Percentiles rank a stretch among this genome's conserved stretches.
Evolutionary conservation across 2,888 invertebrate genomes (phyloP).

Genomic region (Machimus atricapillus): DNA sequence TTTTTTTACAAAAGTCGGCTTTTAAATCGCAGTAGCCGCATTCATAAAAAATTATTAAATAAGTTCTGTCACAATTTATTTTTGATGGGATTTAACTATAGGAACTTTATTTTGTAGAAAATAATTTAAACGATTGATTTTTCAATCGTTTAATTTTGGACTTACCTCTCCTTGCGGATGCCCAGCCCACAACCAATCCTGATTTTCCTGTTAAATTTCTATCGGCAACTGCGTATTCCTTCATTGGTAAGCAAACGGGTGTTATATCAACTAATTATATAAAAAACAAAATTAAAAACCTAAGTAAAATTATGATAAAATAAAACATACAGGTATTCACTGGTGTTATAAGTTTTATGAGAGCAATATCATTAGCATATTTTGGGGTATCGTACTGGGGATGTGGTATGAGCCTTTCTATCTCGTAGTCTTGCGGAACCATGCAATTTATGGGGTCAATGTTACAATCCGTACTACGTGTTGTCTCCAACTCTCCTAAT

Average conservation of each 20-base stretch:
- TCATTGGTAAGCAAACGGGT: conserved; percentile 66
- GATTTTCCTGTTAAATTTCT: conserved; percentile 63
- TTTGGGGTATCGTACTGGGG: conserved; percentile 63
- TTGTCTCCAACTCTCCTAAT: conserved; percentile 69
- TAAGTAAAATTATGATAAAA: neutral
- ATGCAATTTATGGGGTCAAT: conserved; percentile 57
- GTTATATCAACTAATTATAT: conserved; percentile 54
- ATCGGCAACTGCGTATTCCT: conserved; percentile 50
- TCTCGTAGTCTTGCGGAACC: conserved; percentile 65
- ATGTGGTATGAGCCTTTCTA: conserved; percentile 65
- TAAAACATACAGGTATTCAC: conserved; percentile 54
- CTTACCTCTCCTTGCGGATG: conserved; percentile 69
- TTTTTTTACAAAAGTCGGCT: neutral
- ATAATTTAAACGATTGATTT: neutral
- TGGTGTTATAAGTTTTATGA: conserved; percentile 63
- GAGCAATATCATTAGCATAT: conserved; percentile 68
- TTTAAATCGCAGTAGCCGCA: neutral
- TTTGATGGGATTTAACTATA: neutral
- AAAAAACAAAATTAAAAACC: neutral
- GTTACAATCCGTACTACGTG: conserved; percentile 63
- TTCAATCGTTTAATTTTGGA: neutral
- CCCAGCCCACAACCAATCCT: conserved; percentile 78
- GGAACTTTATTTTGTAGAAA: neutral
- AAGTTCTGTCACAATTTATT: neutral
- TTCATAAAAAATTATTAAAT: neutral